Percentiles rank a stretch among this genome's conserved stretches.
phyloP scores from a whole-genome alignment of 30 jellyfish, hydroid and myxozoan genomes.

The Pseudorhiza aurosa region DNA sequence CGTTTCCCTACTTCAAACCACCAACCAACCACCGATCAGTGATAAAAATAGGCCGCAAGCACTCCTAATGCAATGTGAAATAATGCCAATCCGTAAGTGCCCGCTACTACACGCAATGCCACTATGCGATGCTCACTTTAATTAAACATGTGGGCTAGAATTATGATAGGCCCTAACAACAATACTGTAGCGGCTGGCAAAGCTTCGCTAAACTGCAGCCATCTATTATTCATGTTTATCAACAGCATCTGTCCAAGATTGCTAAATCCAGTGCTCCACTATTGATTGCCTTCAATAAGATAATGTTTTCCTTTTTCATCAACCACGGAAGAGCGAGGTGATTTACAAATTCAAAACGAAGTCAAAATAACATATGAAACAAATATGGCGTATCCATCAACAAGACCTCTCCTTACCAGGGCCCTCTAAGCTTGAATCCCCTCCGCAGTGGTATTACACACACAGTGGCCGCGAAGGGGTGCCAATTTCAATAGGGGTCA shows the following conservation, averaged over 20 bases:
- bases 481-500: too few species aligned
- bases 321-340: neutral
- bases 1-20: neutral
- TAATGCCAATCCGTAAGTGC: neutral
- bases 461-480: too few species aligned
- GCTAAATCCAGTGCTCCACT: neutral
- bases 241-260: neutral
- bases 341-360: neutral
- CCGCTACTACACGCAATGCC: neutral
- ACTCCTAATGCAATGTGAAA: too few species aligned
- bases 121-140: neutral
- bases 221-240: neutral
- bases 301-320: neutral
- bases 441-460: too few species aligned
- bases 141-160: neutral
- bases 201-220: neutral
- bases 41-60: too few species aligned
- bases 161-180: constrained; percentile 10
- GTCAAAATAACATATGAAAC: neutral
- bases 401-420: constrained; percentile 37
- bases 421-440: neutral
- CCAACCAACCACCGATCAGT: too few species aligned
- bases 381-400: constrained; percentile 53
- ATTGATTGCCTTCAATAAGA: neutral
- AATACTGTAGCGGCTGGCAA: neutral